Conservation (phyloP, 1,140 invertebrate species). For the Halictus rubicundus region DNA sequence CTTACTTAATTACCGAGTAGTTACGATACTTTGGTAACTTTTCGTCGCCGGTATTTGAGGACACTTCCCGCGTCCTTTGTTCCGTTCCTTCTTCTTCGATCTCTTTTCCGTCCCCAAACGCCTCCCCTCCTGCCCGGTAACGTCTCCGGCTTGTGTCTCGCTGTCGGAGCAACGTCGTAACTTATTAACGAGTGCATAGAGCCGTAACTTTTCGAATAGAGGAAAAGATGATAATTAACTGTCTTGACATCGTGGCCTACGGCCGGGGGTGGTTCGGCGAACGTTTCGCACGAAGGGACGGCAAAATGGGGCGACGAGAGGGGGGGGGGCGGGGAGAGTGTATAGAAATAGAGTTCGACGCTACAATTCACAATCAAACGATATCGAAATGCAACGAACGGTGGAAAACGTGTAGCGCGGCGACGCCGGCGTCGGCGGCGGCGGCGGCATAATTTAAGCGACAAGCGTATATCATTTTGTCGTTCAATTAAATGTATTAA, state of each 20-base stretch:
- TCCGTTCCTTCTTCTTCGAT: neutral
- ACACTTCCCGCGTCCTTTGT: constrained; percentile 26
- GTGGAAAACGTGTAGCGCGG: constrained; percentile 10
- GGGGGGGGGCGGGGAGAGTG: neutral
- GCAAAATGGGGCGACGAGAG: too few species aligned
- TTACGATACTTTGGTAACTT: constrained; percentile 64
- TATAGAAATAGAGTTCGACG: constrained; percentile 9
- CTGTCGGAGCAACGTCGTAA: neutral
- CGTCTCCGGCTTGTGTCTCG: constrained; percentile 4
- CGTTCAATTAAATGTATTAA: constrained; percentile 53
- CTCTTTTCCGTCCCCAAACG: neutral
- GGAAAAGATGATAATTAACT: constrained; percentile 45
- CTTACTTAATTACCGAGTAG: constrained; percentile 65
- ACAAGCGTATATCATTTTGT: constrained; percentile 44
- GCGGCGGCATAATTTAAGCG: constrained; percentile 41
- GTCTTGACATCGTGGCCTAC: neutral
- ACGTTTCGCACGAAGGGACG: neutral
- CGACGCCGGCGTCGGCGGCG: too few species aligned
- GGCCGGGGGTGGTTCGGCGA: neutral
- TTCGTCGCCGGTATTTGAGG: constrained; percentile 46
- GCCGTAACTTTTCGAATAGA: constrained; percentile 28
- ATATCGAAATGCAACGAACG: constrained; percentile 43
- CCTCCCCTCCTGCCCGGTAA: neutral
- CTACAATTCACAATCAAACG: constrained; percentile 46
- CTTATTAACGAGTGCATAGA: constrained; percentile 48